Evolutionary conservation across 2,797 vertebrate genomes (phyloP).

Genomic region (Apogon talboti): DNA sequence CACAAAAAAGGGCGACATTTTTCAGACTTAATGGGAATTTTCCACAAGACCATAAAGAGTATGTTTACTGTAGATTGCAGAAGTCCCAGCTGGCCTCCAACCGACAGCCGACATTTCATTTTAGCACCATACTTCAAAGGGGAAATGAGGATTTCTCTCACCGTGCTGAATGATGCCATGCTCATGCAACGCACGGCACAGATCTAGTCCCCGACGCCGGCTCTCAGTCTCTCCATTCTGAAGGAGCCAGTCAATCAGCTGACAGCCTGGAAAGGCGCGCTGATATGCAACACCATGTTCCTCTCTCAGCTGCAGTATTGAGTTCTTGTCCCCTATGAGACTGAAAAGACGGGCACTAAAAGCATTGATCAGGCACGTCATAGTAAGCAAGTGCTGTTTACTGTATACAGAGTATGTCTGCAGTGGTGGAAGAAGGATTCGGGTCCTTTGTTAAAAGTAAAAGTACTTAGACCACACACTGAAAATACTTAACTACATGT

Average conservation of each 20-base stretch:
- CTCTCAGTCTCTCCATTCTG: constrained; percentile 86
- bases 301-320: constrained; percentile 86
- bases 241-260: constrained; percentile 90
- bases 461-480: too few species aligned
- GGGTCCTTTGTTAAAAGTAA: too few species aligned
- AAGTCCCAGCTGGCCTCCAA: constrained; percentile 27
- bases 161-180: constrained; percentile 91
- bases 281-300: constrained; percentile 85
- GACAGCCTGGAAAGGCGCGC: constrained; percentile 86
- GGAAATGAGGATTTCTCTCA: constrained; percentile 64
- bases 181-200: constrained; percentile 86
- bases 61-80: constrained; percentile 31
- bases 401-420: not conserved
- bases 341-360: constrained; percentile 67
- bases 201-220: constrained; percentile 83
- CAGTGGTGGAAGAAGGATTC: not conserved
- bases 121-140: constrained; percentile 22
- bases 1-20: constrained; percentile 20
- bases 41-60: not conserved
- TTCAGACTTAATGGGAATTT: constrained; percentile 13
- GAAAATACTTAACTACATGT: too few species aligned
- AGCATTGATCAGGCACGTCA: constrained; percentile 5
- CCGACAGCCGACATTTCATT: constrained; percentile 8
- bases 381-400: not conserved
- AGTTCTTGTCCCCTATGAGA: constrained; percentile 81